Evolutionary conservation across 64 coral and sea anemone species (phyloP).

Genomic region (Porites lutea): DNA sequence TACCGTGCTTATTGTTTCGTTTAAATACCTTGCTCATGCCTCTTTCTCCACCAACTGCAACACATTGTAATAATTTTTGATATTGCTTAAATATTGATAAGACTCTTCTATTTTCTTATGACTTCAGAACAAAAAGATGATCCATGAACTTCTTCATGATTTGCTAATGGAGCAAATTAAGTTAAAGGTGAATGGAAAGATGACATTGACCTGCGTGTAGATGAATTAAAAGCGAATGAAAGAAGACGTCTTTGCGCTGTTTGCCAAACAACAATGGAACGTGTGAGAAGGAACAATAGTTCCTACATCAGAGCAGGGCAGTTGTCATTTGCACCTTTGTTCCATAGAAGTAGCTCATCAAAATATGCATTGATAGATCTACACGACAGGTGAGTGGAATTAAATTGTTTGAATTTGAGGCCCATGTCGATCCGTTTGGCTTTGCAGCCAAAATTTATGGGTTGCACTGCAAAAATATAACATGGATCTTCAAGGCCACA

Average conservation of each 20-base stretch:
- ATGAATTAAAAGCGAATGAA: constrained; percentile 42
- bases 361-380: constrained; percentile 17
- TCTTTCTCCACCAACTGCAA: constrained; percentile 2
- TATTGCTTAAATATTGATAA: constrained; percentile 18
- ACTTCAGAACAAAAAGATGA: constrained; percentile 33
- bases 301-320: not conserved
- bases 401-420: not conserved
- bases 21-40: constrained; percentile 15
- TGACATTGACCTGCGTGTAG: constrained; percentile 40
- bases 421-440: not conserved
- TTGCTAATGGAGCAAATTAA: constrained; percentile 32
- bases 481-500: constrained; percentile 4
- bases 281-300: not conserved
- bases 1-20: not conserved
- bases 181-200: not conserved
- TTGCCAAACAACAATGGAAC: constrained; percentile 54
- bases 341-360: not conserved
- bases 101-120: constrained; percentile 1
- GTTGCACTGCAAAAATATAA: not conserved
- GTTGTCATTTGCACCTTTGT: not conserved
- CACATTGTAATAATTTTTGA: constrained; percentile 8
- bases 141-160: constrained; percentile 37
- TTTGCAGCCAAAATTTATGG: not conserved
- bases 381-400: constrained; percentile 5
- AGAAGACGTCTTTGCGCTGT: constrained; percentile 29